phyloP scores from a whole-genome alignment of 2,888 invertebrate species.

The Mimumesa dahlbomi region DNA sequence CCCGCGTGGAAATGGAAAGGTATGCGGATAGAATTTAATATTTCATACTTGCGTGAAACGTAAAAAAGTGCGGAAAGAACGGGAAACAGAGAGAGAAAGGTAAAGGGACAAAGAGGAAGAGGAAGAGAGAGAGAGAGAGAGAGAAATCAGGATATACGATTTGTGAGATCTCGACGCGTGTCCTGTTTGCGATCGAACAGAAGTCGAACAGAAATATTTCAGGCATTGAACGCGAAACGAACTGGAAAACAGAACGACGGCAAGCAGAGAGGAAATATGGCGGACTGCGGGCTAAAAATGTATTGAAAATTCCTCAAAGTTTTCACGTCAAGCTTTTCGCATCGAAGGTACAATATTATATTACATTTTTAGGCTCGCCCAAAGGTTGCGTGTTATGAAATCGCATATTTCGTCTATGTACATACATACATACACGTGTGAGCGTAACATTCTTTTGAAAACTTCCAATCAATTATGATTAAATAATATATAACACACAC shows the following conservation, averaged over 20 bases:
- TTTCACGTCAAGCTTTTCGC: not conserved
- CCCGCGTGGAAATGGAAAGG: slow-evolving; percentile 2
- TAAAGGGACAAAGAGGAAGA: not conserved
- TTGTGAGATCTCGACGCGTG: slow-evolving; percentile 11
- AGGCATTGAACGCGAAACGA: slow-evolving; percentile 26
- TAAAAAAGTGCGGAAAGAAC: not conserved
- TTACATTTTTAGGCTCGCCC: no score
- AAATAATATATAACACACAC: no score
- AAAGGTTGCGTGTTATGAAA: no score
- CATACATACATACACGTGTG: no score
- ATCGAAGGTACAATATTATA: no score
- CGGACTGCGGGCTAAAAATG: slow-evolving; percentile 11
- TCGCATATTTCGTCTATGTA: no score
- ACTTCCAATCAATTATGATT: no score
- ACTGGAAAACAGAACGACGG: slow-evolving; percentile 15
- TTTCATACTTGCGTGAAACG: no score
- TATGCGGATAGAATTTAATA: no score
- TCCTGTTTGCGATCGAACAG: slow-evolving; percentile 12
- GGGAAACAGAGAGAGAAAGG: not conserved
- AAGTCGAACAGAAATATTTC: slow-evolving; percentile 34
- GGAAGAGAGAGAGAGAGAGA: not conserved
- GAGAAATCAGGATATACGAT: slow-evolving; percentile 32
- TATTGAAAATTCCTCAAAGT: slow-evolving; percentile 32
- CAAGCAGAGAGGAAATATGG: slow-evolving; percentile 14
- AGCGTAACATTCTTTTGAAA: no score